Percentiles rank a stretch among this genome's conserved stretches.
Evolutionary conservation across 1,140 invertebrate genomes (phyloP).

Genomic region (Penaeus chinensis): DNA sequence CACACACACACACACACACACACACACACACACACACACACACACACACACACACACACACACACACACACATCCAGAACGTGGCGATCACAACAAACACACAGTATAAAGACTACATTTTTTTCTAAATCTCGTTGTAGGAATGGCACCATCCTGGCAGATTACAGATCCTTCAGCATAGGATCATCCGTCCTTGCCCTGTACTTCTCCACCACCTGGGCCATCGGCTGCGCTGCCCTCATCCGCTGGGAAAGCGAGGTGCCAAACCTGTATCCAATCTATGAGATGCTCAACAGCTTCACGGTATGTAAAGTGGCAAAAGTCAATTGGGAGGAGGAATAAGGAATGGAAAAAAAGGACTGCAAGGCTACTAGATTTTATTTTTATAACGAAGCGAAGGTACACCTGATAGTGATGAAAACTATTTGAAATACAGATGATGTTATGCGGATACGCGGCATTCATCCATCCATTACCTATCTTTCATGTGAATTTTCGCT

Average conservation of each 20-base stretch:
- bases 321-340: not conserved
- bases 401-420: too few relatives aligned
- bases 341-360: not conserved
- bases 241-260: not conserved
- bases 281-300: slow-evolving; percentile 45
- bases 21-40: too few relatives aligned
- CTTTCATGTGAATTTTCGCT: too few relatives aligned
- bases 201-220: slow-evolving; percentile 62
- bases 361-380: too few relatives aligned
- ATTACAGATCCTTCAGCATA: slow-evolving; percentile 56
- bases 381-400: too few relatives aligned
- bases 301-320: slow-evolving; percentile 14
- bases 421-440: too few relatives aligned
- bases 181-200: slow-evolving; percentile 52
- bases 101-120: not conserved
- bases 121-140: slow-evolving; percentile 19
- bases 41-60: too few relatives aligned
- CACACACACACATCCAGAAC: too few relatives aligned
- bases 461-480: too few relatives aligned
- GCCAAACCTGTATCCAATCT: slow-evolving; percentile 51
- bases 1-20: too few relatives aligned
- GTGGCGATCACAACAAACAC: too few relatives aligned
- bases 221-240: slow-evolving; percentile 46
- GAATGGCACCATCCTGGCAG: slow-evolving; percentile 51
- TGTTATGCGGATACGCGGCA: too few relatives aligned